phyloP scores from a whole-genome alignment of 2,888 invertebrate genomes.

The Scrobipalpa costella region DNA sequence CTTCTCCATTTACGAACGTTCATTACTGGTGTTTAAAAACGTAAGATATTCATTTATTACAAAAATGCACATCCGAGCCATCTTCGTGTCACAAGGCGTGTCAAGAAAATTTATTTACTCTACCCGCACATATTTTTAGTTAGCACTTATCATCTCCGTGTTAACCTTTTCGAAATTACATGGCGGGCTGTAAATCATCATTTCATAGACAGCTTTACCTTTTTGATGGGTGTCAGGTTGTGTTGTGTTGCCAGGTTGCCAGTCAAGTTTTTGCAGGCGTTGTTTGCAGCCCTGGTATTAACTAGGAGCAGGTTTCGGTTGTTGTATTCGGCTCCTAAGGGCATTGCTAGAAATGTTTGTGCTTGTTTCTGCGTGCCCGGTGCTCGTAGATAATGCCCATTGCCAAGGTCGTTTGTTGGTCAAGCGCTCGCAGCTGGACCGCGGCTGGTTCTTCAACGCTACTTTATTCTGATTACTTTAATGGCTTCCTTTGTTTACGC shows the following conservation, averaged over 20 bases:
- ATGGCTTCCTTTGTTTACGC: conserved; percentile 9
- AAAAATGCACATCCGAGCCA: conserved; percentile 5
- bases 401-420: conserved; percentile 25
- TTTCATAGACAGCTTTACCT: conserved; percentile 17
- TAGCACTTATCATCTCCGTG: conserved; percentile 10
- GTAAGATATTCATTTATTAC: conserved; percentile 29
- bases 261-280: conserved; percentile 18
- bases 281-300: conserved; percentile 24
- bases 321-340: conserved; percentile 23
- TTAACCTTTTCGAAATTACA: conserved; percentile 18
- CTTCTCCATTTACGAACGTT: neutral
- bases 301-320: conserved; percentile 23
- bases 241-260: neutral
- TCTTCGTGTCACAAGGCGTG: conserved; percentile 17
- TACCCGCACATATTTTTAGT: conserved; percentile 12
- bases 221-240: conserved; percentile 17
- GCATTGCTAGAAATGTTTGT: conserved; percentile 28
- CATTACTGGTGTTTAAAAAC: conserved; percentile 28
- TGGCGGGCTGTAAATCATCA: conserved; percentile 11
- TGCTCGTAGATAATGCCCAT: conserved; percentile 6
- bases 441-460: conserved; percentile 5
- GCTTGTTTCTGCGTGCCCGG: neutral
- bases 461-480: conserved; percentile 8
- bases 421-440: neutral
- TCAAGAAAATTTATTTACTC: conserved; percentile 19